A percentile compares a stretch with the other conserved stretches of the same genome.
Evolutionary conservation across 2,797 vertebrate species (phyloP).

Genomic region (Mycteria americana): DNA sequence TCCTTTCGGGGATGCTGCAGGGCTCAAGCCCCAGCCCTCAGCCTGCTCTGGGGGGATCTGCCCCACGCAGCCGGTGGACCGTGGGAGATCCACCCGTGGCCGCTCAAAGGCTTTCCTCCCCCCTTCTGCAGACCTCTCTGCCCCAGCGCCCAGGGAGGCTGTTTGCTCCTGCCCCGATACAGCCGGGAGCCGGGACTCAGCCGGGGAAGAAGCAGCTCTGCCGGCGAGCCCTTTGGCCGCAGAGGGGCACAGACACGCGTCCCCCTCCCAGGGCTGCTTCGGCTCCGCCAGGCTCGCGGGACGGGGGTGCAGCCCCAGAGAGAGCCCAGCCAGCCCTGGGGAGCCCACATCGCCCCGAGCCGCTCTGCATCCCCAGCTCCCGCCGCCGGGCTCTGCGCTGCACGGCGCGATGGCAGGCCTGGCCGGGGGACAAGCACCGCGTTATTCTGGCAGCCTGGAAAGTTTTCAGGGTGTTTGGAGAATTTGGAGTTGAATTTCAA

Average conservation of each 20-base stretch:
- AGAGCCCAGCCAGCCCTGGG: background rate
- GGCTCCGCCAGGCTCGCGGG: background rate
- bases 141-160: background rate
- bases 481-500: background rate
- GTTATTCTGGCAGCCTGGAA: background rate
- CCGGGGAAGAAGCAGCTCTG: too few species aligned
- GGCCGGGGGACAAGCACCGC: fast-evolving
- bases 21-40: background rate
- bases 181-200: background rate
- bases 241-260: too few species aligned
- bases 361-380: background rate
- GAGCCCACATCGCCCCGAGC: background rate
- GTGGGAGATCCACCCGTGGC: background rate
- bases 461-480: background rate
- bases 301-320: background rate
- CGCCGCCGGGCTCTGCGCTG: fast-evolving
- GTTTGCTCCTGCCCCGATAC: background rate
- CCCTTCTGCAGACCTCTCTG: background rate
- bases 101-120: background rate
- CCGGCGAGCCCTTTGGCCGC: background rate
- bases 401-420: fast-evolving
- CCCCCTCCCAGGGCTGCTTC: background rate
- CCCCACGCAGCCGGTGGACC: background rate
- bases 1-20: background rate
- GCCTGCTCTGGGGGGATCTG: too few species aligned